Conservation (phyloP, 2,113 vertebrate genomes). For the Grammomys dolichurus region DNA sequence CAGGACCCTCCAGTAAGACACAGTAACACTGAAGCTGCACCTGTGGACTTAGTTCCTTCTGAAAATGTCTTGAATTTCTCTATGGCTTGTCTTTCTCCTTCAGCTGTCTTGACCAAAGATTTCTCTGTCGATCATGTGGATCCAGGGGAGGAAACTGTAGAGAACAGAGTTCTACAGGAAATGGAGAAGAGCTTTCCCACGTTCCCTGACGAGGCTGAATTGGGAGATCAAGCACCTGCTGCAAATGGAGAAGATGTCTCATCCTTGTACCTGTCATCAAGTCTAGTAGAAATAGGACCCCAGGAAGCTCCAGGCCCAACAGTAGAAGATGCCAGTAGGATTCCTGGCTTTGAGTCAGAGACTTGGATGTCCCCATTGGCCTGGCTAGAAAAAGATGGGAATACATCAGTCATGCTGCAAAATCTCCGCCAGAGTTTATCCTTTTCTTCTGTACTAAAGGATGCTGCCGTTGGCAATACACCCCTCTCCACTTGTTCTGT, state of each 20-base stretch:
- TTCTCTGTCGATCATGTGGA: rapidly evolving
- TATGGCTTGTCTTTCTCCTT: neutral
- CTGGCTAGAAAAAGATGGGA: slow-evolving; percentile 87
- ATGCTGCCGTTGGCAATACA: neutral
- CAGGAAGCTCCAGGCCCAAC: slow-evolving; percentile 41
- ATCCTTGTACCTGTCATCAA: neutral
- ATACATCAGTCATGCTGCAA: slow-evolving; percentile 75
- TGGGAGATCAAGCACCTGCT: slow-evolving; percentile 38
- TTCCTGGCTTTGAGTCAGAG: slow-evolving; percentile 56
- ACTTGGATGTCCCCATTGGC: slow-evolving; percentile 84
- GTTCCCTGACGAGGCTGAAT: neutral
- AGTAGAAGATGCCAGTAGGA: slow-evolving; percentile 51
- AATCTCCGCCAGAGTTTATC: slow-evolving; percentile 80
- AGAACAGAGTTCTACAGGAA: slow-evolving; percentile 33
- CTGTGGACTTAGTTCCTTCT: slow-evolving; percentile 53
- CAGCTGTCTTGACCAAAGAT: slow-evolving; percentile 4
- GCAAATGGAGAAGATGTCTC: slow-evolving; percentile 14
- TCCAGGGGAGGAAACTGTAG: neutral
- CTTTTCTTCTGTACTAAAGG: neutral
- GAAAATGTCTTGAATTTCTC: neutral
- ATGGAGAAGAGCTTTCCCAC: slow-evolving; percentile 24
- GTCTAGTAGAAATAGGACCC: slow-evolving; percentile 46
- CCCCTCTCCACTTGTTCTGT: slow-evolving; percentile 34
- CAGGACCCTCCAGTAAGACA: neutral
- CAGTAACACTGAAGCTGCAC: neutral